Base-by-base conservation (phyloP, 2,888 invertebrate species). In the Timema podura region DNA sequence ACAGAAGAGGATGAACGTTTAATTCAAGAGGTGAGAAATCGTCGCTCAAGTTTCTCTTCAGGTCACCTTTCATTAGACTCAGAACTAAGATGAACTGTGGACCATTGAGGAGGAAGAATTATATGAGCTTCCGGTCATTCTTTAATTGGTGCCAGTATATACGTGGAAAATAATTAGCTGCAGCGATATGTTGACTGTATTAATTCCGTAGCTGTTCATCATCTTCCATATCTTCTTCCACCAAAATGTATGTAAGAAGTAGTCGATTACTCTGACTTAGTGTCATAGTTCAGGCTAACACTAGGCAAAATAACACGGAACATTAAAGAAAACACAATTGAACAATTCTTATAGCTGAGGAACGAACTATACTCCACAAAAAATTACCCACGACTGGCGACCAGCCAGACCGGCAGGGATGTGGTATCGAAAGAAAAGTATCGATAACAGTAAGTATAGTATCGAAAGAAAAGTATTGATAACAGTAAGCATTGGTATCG, bases 101-200 rank as follows among this genome's bases (percentile, higher is more conserved):
- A n/a, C n/a, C 57, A 57, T n/a, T 57, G 7, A 57, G 57, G 16
- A 8, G 57, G 57, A 57, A 5, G 13, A 57, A 57, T 57, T 57
- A n/a, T 30, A n/a, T 57, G 3, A 57, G 16, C 57, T 57, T 57
- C 15, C 16, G n/a, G 13, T 57, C 57, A 57, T 57, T 30, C 9
- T 57, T 57, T 30, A 13, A 30, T n/a, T 16, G 15, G 16, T 13
- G 13, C 57, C 15, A 16, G 57, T 13, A 16, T 57, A 57, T 13
- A 1, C n/a, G 57, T 6, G 13, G n/a, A 10, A 16, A 57, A 13
- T 16, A 57, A n/a, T n/a, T 57, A 15, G 57, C 13, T 30, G 30
- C 30, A 30, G 30, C 30, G 30, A 30, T 30, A 3, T 3, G 30
- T n/a, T 57, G 57, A 16, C n/a, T 30, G 16, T 57, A 57, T 10